Base-by-base conservation (phyloP, 1,140 invertebrate genomes). In the Doryteuthis pealeii region DNA sequence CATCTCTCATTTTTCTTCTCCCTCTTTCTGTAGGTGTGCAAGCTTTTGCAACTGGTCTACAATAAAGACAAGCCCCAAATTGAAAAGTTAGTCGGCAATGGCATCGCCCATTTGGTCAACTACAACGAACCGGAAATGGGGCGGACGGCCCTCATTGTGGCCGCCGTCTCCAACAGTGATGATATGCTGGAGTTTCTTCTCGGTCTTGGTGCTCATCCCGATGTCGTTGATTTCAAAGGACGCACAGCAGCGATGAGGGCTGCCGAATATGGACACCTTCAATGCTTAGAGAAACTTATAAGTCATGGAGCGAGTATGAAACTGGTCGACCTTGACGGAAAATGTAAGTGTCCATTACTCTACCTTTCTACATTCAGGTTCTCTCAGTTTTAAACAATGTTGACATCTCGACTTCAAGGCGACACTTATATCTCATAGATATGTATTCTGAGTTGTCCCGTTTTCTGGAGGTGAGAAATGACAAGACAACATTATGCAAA, bases 161-260 rank as follows among this genome's bases (percentile, higher is more conserved):
- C 87, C 26, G 83, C 85, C 8, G 75, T 75, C 33, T 78, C 80
- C 15, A 88, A 87, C 75, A 84, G 86, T 80, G 86, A 87, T 72
- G 81, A 85, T n/a, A 86, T 88, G 84, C 81, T 88, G 33, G 80
- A 85, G 45, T 87, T 86, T 77, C 71, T 87, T 5, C 76, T 88
- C 12, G 80, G 81, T 10, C 80, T 87, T 14, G 87, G 87, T 32
- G 88, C 88, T 68, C 87, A 88, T 78, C 88, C 88, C 26, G 86
- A 88, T 81, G 86, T 87, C 2, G 82, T 86, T 73, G 88, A 89
- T 73, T 82, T 87, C 32, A 83, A 86, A 72, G 88, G 87, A 33
- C 75, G 83, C 33, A 83, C 86, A 65, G 83, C 88, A 22, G 82
- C 85, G 0, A 89, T 88, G 86, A 79, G 82, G 73, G 87, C 88